These are phyloP conservation scores for Sinelater perroti DNA, from an alignment of 2,888 invertebrate species.

Conservation along the genomic window DNA sequence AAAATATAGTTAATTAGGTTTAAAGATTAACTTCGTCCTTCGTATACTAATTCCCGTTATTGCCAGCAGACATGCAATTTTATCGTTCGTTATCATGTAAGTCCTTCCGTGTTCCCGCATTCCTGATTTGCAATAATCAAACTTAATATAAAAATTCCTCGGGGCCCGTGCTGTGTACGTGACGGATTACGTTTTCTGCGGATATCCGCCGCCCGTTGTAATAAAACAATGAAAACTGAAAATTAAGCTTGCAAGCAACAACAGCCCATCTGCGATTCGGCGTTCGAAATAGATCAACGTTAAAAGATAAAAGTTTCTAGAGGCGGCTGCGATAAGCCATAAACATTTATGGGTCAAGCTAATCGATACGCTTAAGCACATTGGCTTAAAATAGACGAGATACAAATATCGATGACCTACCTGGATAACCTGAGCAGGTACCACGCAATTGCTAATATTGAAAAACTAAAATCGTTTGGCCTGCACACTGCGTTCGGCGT, in stretches of 20 bases:
- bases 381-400: conserved; percentile 16
- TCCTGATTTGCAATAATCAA: neutral
- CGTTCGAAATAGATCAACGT: no score
- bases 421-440: conserved; percentile 3
- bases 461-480: conserved; percentile 5
- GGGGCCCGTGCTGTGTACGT: conserved; percentile 2
- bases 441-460: neutral
- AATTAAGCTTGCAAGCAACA: no score
- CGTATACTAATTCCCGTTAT: no score
- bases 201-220: no score
- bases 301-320: no score
- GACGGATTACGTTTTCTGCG: neutral
- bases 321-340: no score
- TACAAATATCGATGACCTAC: conserved; percentile 15
- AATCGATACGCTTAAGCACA: conserved; percentile 15
- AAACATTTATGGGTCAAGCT: conserved; percentile 13
- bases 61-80: no score
- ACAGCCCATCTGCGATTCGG: no score
- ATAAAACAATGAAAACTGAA: no score
- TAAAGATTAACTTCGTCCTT: no score
- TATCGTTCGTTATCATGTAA: no score
- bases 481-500: neutral
- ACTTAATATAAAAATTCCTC: conserved; percentile 6
- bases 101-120: neutral
- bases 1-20: no score